These are phyloP conservation scores for Drosophila parthenogenetica DNA, from an alignment of 2,888 invertebrate species.

Conservation along the genomic window DNA sequence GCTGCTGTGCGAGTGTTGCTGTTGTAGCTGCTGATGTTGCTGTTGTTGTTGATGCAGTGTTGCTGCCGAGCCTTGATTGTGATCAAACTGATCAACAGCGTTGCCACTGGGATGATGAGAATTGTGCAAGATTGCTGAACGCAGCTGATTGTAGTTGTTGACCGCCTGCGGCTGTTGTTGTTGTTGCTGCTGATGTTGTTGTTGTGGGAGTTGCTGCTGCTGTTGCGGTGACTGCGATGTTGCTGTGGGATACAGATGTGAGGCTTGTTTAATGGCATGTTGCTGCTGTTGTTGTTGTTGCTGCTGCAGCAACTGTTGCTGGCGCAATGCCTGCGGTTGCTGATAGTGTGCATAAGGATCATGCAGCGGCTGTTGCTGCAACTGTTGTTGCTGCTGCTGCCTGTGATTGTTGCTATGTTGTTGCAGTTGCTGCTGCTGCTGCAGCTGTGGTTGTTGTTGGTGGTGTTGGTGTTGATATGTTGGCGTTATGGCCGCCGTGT, in stretches of 20 bases:
- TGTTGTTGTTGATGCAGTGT: constrained; percentile 45
- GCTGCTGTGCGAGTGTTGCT: constrained; percentile 56
- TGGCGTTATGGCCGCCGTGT: constrained; percentile 83
- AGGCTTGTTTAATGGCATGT: constrained; percentile 83
- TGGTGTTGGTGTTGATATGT: constrained; percentile 82
- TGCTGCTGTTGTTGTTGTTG: constrained; percentile 69
- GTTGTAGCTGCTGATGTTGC: constrained; percentile 45
- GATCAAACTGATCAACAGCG: constrained; percentile 58
- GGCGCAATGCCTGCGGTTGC: constrained; percentile 73
- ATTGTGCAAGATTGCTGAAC: constrained; percentile 84
- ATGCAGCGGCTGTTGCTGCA: constrained; percentile 61
- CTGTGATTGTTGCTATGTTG: constrained; percentile 55
- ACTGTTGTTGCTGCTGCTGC: constrained; percentile 51
- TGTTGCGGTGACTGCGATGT: constrained; percentile 56
- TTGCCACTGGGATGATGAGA: constrained; percentile 84
- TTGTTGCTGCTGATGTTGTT: constrained; percentile 67
- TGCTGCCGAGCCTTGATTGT: constrained; percentile 42
- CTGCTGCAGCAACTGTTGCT: constrained; percentile 76
- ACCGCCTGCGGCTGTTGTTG: constrained; percentile 76
- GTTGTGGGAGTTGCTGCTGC: constrained; percentile 54
- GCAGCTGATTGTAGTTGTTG: constrained; percentile 83
- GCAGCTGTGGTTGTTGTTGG: constrained; percentile 71
- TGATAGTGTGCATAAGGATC: constrained; percentile 74
- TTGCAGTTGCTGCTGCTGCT: constrained; percentile 55
- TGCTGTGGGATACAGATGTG: constrained; percentile 84